Percentiles rank a stretch among this genome's conserved stretches.
phyloP scores from a whole-genome alignment of 2,797 vertebrate genomes.

The Acipenser oxyrinchus region DNA sequence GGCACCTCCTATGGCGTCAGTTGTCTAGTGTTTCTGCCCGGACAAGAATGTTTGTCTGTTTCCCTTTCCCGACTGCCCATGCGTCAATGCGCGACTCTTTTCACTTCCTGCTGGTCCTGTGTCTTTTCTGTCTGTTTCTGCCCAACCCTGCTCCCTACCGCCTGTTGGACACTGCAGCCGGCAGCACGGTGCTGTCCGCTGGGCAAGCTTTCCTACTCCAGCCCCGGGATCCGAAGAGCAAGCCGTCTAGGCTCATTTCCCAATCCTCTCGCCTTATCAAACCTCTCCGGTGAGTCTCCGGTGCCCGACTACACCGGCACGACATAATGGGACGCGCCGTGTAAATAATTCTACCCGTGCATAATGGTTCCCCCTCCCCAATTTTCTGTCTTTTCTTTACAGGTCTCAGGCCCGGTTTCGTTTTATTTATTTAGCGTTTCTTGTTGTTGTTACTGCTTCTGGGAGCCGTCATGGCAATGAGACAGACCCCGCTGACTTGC shows the following conservation, averaged over 20 bases:
- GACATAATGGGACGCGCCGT: neutral
- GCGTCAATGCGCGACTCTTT: no score
- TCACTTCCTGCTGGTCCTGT: no score
- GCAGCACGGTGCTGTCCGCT: slow-evolving; percentile 54
- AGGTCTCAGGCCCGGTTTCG: slow-evolving; percentile 7
- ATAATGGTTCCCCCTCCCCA: neutral
- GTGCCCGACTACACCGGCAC: slow-evolving; percentile 2
- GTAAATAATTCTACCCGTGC: neutral
- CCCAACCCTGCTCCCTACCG: slow-evolving; percentile 36
- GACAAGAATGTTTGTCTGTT: no score
- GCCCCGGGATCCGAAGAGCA: slow-evolving; percentile 6
- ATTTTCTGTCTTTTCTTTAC: slow-evolving; percentile 6
- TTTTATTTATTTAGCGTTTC: slow-evolving; percentile 16
- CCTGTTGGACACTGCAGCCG: slow-evolving; percentile 63
- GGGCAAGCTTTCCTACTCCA: slow-evolving; percentile 35
- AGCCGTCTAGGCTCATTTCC: neutral
- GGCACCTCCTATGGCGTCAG: no score
- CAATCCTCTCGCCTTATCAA: neutral
- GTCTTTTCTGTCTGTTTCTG: no score
- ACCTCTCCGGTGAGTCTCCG: slow-evolving; percentile 16
- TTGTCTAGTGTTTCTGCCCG: no score
- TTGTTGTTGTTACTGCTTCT: slow-evolving; percentile 10
- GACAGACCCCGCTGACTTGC: slow-evolving; percentile 92
- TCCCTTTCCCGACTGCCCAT: no score
- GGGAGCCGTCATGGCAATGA: slow-evolving; percentile 78